Conservation (phyloP, 2,797 vertebrate genomes). For the Choloepus didactylus region DNA sequence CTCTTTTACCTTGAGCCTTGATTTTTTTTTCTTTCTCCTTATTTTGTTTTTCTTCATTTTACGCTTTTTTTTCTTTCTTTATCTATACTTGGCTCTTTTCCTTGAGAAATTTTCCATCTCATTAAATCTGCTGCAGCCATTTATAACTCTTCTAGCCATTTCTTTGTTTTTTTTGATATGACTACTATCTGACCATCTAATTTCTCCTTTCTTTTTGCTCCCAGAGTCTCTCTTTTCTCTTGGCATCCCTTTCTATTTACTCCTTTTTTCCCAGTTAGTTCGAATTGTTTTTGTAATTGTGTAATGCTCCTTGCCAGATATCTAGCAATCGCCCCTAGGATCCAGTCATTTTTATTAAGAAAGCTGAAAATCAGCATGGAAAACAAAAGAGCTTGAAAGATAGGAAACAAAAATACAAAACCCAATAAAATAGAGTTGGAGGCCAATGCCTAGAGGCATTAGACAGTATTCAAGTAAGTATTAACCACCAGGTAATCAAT, state of each 20-base stretch:
- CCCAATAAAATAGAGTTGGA: background rate
- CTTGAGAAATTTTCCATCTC: conserved; percentile 76
- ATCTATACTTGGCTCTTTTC: conserved; percentile 72
- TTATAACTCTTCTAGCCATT: conserved; percentile 65
- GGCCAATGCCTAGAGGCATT: conserved; percentile 7
- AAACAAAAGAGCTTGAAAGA: conserved; percentile 58
- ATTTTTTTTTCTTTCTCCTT: background rate
- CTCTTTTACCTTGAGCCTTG: conserved; percentile 44
- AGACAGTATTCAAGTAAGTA: conserved; percentile 29
- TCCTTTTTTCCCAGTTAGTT: background rate
- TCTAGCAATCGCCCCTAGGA: conserved; percentile 49
- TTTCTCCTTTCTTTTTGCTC: conserved; percentile 9
- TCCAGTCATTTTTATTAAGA: conserved; percentile 29
- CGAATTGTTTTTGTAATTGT: conserved; percentile 39
- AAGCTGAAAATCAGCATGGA: conserved; percentile 63
- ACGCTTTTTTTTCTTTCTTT: conserved; percentile 21
- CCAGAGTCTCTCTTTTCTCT: background rate
- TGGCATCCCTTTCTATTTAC: conserved; percentile 6
- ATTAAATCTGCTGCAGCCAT: conserved; percentile 71
- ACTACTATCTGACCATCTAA: background rate
- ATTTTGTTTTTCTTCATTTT: conserved; percentile 58
- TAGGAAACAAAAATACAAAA: conserved; percentile 61
- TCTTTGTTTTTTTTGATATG: conserved; percentile 64
- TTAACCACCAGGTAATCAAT: conserved; percentile 48
- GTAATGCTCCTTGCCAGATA: conserved; percentile 41